phyloP scores from a whole-genome alignment of 2,888 invertebrate species.

The Didymodactylos carnosus region DNA sequence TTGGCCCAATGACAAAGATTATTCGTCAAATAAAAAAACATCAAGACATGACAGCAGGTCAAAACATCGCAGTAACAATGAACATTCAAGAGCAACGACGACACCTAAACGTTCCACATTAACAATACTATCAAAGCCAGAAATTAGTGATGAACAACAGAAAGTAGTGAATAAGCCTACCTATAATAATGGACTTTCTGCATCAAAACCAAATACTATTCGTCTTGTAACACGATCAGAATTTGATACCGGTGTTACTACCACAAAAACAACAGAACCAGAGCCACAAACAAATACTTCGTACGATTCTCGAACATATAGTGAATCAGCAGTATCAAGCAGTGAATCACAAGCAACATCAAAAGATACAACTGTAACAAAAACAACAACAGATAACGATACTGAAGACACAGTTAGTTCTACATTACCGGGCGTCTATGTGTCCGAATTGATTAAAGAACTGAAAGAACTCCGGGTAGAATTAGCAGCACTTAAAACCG shows the following conservation, averaged over 20 bases:
- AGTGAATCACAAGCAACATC: neutral
- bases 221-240: neutral
- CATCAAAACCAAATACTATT: neutral
- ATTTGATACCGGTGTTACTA: neutral
- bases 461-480: neutral
- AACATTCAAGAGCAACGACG: too few species aligned
- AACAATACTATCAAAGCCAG: too few species aligned
- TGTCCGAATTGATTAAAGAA: neutral
- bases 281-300: too few species aligned
- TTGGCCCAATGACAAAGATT: neutral
- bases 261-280: neutral
- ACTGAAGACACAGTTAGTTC: neutral
- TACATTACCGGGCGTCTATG: neutral
- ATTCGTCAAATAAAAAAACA: neutral
- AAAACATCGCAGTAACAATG: too few species aligned
- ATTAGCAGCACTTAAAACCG: neutral
- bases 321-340: neutral
- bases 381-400: neutral
- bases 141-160: too few species aligned
- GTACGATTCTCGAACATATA: neutral
- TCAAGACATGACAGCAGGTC: too few species aligned
- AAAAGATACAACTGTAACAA: neutral
- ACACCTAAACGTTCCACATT: neutral
- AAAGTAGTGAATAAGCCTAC: too few species aligned
- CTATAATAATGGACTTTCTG: neutral